Base-by-base conservation (phyloP, 2,113 vertebrate species). In the Anser cygnoides region DNA sequence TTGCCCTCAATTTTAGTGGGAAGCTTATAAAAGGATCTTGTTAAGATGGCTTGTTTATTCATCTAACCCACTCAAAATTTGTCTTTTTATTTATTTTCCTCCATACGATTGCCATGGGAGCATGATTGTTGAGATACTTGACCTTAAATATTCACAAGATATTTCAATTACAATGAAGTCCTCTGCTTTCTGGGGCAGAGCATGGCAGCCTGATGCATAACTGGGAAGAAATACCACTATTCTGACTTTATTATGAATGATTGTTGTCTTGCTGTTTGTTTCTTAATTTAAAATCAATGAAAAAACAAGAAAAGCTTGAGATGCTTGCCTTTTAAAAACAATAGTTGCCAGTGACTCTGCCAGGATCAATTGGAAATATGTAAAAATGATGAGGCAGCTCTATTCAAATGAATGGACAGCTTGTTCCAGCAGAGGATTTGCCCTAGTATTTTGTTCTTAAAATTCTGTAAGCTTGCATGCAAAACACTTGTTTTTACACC, bases 401-500 rank as follows among this genome's bases (percentile, higher is more conserved):
- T 77, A 29, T 35, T 74, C 55, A 83, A 84, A 77, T 84, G 55
- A 96, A 63, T n/a, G 41, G 80, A 85, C 78, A 66, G 11, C 17
- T 85, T 90, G 41, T 84, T 92, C 57, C 39, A 89, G 14, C n/a
- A 57, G 33, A 90, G 26, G 29, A 65, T 86, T 83, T 21, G 2
- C 25, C 76, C 19, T 49, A 46, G 33, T 71, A 55, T 88, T 90
- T 91, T 92, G 28, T 41, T 83, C 77, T 82, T 52, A 29, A 80
- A 94, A 87, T 92, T 90, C 55, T 77, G 11, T 87, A 63, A 76
- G 72, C 46, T 49, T 92, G 78, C 63, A 65, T 84, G 65, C 46
- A 77, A 95, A 92, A 89, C 74, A 33, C 41, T 86, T 71, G 57
- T 74, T 94, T 90, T 90, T 84, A 78, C 33, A 74, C 43, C 29